Conservation (phyloP, 2,113 vertebrate species). For the Penelope pileata region DNA sequence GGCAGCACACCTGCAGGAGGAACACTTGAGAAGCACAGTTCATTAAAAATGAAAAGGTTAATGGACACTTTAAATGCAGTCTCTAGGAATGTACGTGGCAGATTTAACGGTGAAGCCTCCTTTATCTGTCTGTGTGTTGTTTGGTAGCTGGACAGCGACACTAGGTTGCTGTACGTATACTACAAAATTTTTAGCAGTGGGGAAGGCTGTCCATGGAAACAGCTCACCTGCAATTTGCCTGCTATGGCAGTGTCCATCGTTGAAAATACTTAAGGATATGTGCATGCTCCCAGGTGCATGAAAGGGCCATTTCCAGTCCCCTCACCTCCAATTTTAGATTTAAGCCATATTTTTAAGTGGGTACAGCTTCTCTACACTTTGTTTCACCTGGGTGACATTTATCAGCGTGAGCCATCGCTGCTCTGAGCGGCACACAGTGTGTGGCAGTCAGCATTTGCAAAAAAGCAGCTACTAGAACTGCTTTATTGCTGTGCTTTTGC, state of each 20-base stretch:
- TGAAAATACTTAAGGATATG: not conserved
- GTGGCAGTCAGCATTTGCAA: not conserved
- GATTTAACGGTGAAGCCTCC: not conserved
- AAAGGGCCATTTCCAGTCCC: not conserved
- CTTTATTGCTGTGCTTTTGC: not conserved
- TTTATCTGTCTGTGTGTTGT: not conserved
- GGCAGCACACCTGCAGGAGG: not conserved
- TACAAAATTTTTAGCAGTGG: not conserved
- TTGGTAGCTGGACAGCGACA: not conserved
- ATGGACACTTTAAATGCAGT: not conserved
- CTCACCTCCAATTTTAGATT: not conserved
- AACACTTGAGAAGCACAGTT: not conserved
- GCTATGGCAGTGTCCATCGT: not conserved
- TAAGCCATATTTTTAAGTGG: fast-evolving
- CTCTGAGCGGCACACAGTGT: not conserved
- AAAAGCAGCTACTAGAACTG: not conserved
- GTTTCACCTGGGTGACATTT: fast-evolving
- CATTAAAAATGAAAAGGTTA: not conserved
- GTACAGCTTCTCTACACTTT: not conserved
- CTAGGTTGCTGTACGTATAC: not conserved
- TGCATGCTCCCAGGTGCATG: not conserved
- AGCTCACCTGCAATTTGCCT: fast-evolving
- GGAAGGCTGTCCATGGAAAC: not conserved
- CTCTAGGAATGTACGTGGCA: not conserved
- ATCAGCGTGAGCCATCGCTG: not conserved